Evolutionary conservation across 2,113 vertebrate species (phyloP), one percentile per base, ranked within the genome.

Genomic region (Spizaetus ornatus): DNA sequence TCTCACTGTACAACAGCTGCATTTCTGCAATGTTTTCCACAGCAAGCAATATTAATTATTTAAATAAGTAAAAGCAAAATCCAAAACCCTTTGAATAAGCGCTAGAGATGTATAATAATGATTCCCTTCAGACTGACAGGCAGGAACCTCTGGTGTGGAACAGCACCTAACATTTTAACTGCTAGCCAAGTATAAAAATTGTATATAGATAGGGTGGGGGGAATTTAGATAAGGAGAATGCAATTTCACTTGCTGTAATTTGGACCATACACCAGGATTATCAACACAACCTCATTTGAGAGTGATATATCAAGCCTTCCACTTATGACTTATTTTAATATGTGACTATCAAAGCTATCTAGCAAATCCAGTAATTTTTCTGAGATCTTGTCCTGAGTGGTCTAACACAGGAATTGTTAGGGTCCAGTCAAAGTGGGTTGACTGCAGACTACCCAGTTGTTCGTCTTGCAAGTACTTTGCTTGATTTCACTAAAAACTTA

Each of bases 211-310:
- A 36, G 45, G 48, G 26, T 22, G 61, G 36, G 50, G 52, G 23
- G 56, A 84, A 84, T 86, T 86, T 26, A 89, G 86, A 89, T 91
- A 76, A 96, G 65, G 59, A 92, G 67, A 93, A 69, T 79, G 63
- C 77, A 76, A 76, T 92, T 95, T 95, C n/a, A 11, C 48, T 58
- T 82, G 34, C 47, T 94, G 52, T 91, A 69, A 61, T 85, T 95
- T 45, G 69, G 21, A 48, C 42, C 0, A 16, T 61, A 85, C 40
- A 56, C 40, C 74, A 63, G 72, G 47, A 72, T 86, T 89, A 36
- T 43, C 21, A 62, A 11, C 34, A 58, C 36, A 27, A 43, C 31
- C 52, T 82, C 48, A 67, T 82, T 71, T 92, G 48, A 61, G 52
- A 71, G 15, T 34, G 36, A 71, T 14, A 3, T 52, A 65, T 67